Conservation (phyloP, 1,140 invertebrate genomes). For the Aleiodes sp. region DNA sequence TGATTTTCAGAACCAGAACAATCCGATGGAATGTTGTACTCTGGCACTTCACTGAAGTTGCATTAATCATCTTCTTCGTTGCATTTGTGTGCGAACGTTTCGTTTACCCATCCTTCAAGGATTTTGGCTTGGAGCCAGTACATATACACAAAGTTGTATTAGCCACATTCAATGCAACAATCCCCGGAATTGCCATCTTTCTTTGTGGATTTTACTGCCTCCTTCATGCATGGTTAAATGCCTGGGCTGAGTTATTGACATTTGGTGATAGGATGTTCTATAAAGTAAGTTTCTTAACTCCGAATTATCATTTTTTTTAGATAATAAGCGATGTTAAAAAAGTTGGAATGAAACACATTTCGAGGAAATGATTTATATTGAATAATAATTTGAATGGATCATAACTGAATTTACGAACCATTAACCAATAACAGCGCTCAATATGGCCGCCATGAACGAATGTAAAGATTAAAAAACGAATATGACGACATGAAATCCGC, state of each 20-base stretch:
- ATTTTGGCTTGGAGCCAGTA: constrained; percentile 76
- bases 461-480: no score
- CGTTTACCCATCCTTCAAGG: constrained; percentile 74
- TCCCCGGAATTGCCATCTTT: constrained; percentile 79
- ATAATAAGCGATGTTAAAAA: no score
- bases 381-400: no score
- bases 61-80: constrained; percentile 79
- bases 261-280: constrained; percentile 91
- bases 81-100: constrained; percentile 83
- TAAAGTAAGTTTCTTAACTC: constrained; percentile 65
- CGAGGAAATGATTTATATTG: no score
- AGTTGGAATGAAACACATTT: no score
- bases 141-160: constrained; percentile 70
- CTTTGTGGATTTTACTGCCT: constrained; percentile 85
- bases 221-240: constrained; percentile 89
- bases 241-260: constrained; percentile 83
- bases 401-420: no score
- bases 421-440: no score
- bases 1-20: constrained; percentile 69
- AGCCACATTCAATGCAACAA: constrained; percentile 76
- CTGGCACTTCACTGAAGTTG: constrained; percentile 77
- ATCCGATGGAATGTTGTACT: constrained; percentile 81
- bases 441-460: no score
- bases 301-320: constrained; percentile 15
- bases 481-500: no score